phyloP scores from a whole-genome alignment of 2,888 invertebrate species.

The Molanna angustata region DNA sequence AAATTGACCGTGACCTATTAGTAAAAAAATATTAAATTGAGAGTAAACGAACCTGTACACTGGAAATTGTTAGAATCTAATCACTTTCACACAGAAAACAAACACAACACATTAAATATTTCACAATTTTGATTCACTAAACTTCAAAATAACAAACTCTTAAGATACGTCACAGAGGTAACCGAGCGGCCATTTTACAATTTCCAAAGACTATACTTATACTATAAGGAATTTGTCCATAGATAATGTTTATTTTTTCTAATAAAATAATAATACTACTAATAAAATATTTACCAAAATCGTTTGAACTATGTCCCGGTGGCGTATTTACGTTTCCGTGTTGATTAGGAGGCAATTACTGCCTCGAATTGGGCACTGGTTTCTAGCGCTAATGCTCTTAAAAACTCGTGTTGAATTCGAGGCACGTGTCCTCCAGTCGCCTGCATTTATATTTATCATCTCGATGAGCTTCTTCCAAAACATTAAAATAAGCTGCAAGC shows the following conservation, averaged over 20 bases:
- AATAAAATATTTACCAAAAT: background rate
- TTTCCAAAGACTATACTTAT: constrained; percentile 23
- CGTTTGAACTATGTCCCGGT: no score
- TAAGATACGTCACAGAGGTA: constrained; percentile 27
- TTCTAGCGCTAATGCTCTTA: no score
- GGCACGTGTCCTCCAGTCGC: no score
- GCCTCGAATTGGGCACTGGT: no score
- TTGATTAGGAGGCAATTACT: no score
- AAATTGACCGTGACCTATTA: constrained; percentile 25
- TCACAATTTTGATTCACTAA: constrained; percentile 15
- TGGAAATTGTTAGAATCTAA: constrained; percentile 2
- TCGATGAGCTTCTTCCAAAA: no score
- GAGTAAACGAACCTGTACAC: constrained; percentile 2
- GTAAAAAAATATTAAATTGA: constrained; percentile 9
- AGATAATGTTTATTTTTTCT: background rate
- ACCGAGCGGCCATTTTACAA: constrained; percentile 26
- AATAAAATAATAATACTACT: background rate
- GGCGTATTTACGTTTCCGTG: no score
- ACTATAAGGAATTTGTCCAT: background rate
- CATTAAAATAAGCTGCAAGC: no score
- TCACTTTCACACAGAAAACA: constrained; percentile 13
- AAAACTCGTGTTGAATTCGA: no score
- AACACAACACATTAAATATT: constrained; percentile 15
- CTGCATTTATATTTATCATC: no score
- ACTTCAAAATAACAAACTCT: constrained; percentile 27